Evolutionary conservation across 1,140 invertebrate species (phyloP), one percentile per base, ranked within the genome.

Genomic region (Cepaea nemoralis): DNA sequence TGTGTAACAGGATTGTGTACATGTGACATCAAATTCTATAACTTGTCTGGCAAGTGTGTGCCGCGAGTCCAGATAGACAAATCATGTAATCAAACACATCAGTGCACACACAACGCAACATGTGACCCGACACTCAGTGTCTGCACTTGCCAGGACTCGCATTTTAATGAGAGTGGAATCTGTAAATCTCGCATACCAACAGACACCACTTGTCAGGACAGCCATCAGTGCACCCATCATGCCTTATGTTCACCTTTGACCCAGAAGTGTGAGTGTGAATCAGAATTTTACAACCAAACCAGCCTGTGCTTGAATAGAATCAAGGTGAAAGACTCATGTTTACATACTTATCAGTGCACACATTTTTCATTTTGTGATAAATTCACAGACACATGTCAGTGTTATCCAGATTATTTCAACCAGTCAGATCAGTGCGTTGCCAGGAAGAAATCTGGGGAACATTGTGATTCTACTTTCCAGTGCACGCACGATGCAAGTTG

Each of bases 401-500:
- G 82, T 48, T 22, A 27, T 42, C 73, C 82, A 40, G 71, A 80
- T 19, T 80, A 35, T 45, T 83, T 75, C 78, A 77, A 42, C 24
- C 45, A 50, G 24, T 80, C 77, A 39, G 82, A 78, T 2, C 40
- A 39, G 27, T 83, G 82, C 48, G 31, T 80, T 6, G 22, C 50
- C 31, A 31, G 77, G 19, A 80, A 63, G 14, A 16, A 42, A 24
- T 39, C 79, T 19, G 73, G 77, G 2, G 59, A 48, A 3, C 33
- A 31, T 12, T 80, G 82, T 37, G 24, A 39, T 10, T 37, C 39
- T 8, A 77, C 55, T 22, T 35, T 42, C 37, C 67, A 83, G 78
- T 83, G 82, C 27, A 63, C 79, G 42, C 48, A 55, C 59, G n/a
- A 83, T 42, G 76, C 82, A 48, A 42, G 33, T 33, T 83, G 82